Base-by-base conservation (phyloP, 2,888 invertebrate species). In the Apamea sordens region DNA sequence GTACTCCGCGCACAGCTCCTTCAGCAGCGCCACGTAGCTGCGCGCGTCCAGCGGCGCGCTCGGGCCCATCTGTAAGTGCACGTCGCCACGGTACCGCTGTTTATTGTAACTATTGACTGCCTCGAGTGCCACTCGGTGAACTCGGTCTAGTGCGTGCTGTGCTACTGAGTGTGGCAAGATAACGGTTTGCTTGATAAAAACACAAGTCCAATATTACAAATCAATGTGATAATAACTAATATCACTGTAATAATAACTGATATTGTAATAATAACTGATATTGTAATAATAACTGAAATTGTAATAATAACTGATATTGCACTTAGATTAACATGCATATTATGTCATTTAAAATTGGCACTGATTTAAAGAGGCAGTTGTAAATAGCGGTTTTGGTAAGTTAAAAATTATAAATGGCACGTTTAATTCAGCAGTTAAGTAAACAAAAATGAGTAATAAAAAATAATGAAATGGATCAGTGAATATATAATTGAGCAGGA, bases 1-100 rank as follows among this genome's bases (percentile, higher is more conserved):
- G 91, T 93, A 95, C 91, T 95, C 93, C 75, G 97, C 91, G 91
- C 97, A 97, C 79, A 97, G 90, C 89, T 97, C 97, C 89, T 93
- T 92, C 77, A 96, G 93, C 86, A 96, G 92, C 76, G 94, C 94
- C 86, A 95, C 95, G 90, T 94, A 93, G 89, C 93, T 94, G 91
- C 94, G 92, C 90, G 87, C 61, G 86, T 88, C 88, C 15, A 65
- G 28, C 44, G 83, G 65, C 41, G 72, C 80, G 41, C 79, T 61
- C 65, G 80, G 50, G 24, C 7, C 65, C 44, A 5, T 4, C 80
- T 81, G 63, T 7, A 2, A 56, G 56, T 28, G 32, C 24, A n/a
- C n/a, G 61, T 11, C 21, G 13, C 21, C 21, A 32, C 28, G 1
- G 7, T 50, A 28, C 10, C 15, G 15, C 21, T 47, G 47, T 28